Evolutionary conservation across 1,140 invertebrate species (phyloP).

Genomic region (Pachyrhynchus sulphureomaculatus): DNA sequence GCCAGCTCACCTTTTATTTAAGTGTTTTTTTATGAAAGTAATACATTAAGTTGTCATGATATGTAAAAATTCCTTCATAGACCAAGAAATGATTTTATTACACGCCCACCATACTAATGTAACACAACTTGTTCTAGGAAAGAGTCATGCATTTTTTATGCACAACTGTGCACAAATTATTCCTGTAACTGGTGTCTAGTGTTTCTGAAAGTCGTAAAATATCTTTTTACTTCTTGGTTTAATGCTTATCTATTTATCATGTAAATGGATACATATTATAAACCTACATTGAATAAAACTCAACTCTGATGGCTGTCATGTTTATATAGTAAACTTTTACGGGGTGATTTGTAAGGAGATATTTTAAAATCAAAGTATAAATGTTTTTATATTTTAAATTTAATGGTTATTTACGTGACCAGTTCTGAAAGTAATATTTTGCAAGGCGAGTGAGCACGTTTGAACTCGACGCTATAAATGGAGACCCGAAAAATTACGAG

Average conservation of each 20-base stretch:
- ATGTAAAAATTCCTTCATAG: no score
- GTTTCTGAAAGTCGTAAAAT: conserved; percentile 22
- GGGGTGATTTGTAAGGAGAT: conserved; percentile 12
- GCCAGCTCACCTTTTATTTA: no score
- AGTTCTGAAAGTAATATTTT: no score
- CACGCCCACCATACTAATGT: not conserved
- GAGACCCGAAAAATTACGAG: no score
- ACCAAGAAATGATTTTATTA: not conserved
- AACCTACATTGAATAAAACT: conserved; percentile 6
- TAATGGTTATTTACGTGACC: no score
- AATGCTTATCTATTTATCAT: conserved; percentile 28
- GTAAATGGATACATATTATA: conserved; percentile 23
- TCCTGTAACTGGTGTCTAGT: conserved; percentile 14
- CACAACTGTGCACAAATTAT: conserved; percentile 23
- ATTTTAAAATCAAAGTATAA: no score
- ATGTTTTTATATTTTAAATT: no score
- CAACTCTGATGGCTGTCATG: conserved; percentile 6
- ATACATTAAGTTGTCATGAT: no score
- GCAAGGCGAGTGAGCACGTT: no score
- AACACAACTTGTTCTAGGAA: conserved; percentile 2
- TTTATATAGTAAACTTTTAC: not conserved
- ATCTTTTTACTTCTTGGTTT: conserved; percentile 15
- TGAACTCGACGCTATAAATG: no score
- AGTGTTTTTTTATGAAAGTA: no score
- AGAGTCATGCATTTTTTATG: conserved; percentile 6